These are phyloP conservation scores for Diachasma alloeum DNA, from an alignment of 1,140 invertebrate species.

Conservation along the genomic window DNA sequence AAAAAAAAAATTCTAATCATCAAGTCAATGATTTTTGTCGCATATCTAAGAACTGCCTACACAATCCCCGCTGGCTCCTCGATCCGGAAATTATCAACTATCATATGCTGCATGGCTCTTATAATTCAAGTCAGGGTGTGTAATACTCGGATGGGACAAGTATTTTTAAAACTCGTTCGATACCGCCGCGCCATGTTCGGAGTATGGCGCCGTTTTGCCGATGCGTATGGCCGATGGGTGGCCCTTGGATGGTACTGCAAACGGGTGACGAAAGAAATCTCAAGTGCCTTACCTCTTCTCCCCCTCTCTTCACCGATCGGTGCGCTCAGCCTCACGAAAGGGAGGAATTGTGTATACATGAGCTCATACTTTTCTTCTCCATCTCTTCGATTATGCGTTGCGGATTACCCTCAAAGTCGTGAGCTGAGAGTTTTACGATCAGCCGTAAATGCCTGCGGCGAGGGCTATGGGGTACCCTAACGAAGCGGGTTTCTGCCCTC, in stretches of 20 bases:
- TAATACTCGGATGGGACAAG: not conserved
- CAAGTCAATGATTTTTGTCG: too few species aligned
- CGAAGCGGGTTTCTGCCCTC: slow-evolving; percentile 10
- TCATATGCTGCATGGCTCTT: not conserved
- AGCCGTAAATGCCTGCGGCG: slow-evolving; percentile 37
- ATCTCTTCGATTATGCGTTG: not conserved
- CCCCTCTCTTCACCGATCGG: not conserved
- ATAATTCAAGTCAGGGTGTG: not conserved
- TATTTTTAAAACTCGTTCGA: slow-evolving; percentile 5
- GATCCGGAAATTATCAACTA: not conserved
- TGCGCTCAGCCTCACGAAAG: not conserved
- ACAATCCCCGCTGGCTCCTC: too few species aligned
- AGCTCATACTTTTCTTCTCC: slow-evolving; percentile 1
- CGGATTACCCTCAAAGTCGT: slow-evolving; percentile 23
- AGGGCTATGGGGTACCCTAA: not conserved
- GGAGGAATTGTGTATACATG: not conserved
- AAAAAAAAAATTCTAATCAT: too few species aligned
- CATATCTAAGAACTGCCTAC: too few species aligned
- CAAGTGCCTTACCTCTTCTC: not conserved
- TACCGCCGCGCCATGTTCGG: slow-evolving; percentile 14
- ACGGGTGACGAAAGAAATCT: slow-evolving; percentile 20
- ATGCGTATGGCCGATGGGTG: slow-evolving; percentile 13
- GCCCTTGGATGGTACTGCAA: not conserved
- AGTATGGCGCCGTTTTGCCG: slow-evolving; percentile 9
- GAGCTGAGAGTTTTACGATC: slow-evolving; percentile 41